Base-by-base conservation (phyloP, 1,140 invertebrate species). In the Andricus grossulariae region DNA sequence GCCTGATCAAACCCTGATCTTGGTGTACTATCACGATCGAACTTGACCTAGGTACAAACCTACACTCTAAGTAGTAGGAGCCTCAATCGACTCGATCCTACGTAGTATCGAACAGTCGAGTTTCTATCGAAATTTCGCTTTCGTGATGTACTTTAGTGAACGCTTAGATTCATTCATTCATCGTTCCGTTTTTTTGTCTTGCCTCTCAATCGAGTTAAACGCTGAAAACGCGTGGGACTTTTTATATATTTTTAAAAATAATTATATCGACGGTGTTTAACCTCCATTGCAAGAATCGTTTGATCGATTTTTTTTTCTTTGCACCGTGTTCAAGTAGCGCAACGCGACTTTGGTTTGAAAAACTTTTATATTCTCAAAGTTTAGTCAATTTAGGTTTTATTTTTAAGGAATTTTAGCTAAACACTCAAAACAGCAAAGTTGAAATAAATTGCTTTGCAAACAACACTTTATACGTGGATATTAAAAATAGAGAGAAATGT, bases 71-170 rank as follows among this genome's bases (percentile, higher is more conserved):
- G 79, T 84, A 86, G 84, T 86, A 82, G 78, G 83, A 86, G 84
- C 83, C 85, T 73, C 82, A 80, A 76, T 84, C 74, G 85, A 83
- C 85, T 82, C 86, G 83, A 83, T 86, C 83, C 85, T 86, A 88
- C 82, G 80, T 86, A 86, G 83, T 88, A 88, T 88, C 86, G 85
- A 88, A 88, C 86, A 83, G 81, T 85, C 85, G 86, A 87, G 86
- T 87, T 87, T 86, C 83, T 86, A 86, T 87, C 86, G 85, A 86
- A 87, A 86, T 87, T 84, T 84, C 82, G 80, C 78, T 83, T 83
- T 84, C 82, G 78, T 80, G 77, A 80, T 74, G 80, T 79, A 74
- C 79, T 74, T 60, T 80, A 72, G 71, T 84, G 78, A 84, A 77
- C 78, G 81, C 76, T 79, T 76, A 16, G 25, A 50, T 77, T 55